Base-by-base conservation (phyloP, 2,888 invertebrate genomes). In the Vesta saturnalis region DNA sequence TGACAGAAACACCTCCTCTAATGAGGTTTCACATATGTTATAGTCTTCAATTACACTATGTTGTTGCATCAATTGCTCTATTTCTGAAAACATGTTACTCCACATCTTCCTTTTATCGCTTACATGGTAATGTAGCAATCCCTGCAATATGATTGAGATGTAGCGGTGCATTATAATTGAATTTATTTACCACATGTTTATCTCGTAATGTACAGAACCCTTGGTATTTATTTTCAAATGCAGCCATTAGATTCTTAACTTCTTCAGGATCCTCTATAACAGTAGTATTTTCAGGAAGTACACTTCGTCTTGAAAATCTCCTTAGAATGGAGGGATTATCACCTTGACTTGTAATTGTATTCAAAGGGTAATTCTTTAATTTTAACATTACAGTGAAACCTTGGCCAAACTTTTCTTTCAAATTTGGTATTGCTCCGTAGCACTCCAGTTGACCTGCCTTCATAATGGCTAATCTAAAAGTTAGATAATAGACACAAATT, bases 1-100 rank as follows among this genome's bases (percentile, higher is more conserved):
- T 72, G 89, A 88, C 58, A 92, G 80, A 82, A 92, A 91, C 72
- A 94, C 91, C 84, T 94, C 93, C 82, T 94, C 94, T 30, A 94
- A 84, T 0, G 92, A 91, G 0, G 94, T 93, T 83, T 94, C 94
- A 62, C 91, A 90, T 59, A 95, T 89, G 49, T 89, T 90, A 82
- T 94, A 95, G 81, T 94, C 94, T 77, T 92, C 92, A 10, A 94
- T 87, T 61, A 87, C 85, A 0, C 65, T 21, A 66, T 77, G 75
- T 1, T 67, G 55, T 1, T 61, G 56, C 71, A 81, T 81, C 8
- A 83, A 70, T 15, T 83, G 80, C 80, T 93, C 92, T 87, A 93
- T 89, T 2, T 87, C 84, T 1, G 89, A 88, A 81, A 94, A 94
- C 80, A 94, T 89, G 58, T 85, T 82, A 0, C 92, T 90, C 92